A percentile compares a stretch with the other conserved stretches of the same genome.
Evolutionary conservation across 2,888 invertebrate species (phyloP).

Genomic region (Ormyrus pomaceus): DNA sequence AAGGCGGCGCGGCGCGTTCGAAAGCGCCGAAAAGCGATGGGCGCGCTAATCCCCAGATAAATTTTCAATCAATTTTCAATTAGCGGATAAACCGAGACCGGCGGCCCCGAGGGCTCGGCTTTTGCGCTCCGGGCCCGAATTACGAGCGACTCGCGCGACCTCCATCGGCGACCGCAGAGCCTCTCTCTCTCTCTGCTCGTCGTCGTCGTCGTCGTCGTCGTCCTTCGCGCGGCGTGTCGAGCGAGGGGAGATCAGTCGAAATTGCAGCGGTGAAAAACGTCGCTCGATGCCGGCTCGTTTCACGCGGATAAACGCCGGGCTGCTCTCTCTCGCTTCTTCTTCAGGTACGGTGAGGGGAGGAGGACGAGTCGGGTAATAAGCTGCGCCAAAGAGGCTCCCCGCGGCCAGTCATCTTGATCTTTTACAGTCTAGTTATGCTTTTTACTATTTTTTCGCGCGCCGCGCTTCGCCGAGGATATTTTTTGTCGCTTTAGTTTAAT

Average conservation of each 20-base stretch:
- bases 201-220: background rate
- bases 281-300: constrained; percentile 19
- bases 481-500: too few species aligned
- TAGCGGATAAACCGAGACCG: constrained; percentile 25
- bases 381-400: too few species aligned
- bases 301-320: constrained; percentile 12
- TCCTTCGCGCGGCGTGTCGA: background rate
- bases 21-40: background rate
- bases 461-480: too few species aligned
- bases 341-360: background rate
- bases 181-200: background rate
- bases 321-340: background rate
- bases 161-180: background rate
- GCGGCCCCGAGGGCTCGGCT: background rate
- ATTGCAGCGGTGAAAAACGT: background rate
- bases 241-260: background rate
- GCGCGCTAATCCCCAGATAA: constrained; percentile 2
- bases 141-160: background rate
- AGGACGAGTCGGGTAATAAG: background rate
- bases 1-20: background rate
- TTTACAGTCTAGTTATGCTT: too few species aligned
- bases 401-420: too few species aligned
- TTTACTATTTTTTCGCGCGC: too few species aligned
- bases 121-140: constrained; percentile 16
- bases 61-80: constrained; percentile 51